Conservation (phyloP, 1,140 invertebrate genomes). For the Platyura marginata region DNA sequence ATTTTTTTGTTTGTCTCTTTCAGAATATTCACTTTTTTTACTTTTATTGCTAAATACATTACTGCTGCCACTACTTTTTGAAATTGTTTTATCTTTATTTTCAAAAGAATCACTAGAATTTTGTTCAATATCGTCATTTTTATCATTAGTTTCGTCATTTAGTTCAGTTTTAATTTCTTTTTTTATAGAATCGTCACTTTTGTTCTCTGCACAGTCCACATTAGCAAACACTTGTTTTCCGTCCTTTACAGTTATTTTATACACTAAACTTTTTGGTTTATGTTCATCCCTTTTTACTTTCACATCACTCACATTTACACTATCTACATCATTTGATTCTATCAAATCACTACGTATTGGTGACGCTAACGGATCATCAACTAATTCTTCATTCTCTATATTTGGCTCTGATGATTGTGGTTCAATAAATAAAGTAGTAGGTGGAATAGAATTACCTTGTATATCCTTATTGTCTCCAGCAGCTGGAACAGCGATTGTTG, state of each 20-base stretch:
- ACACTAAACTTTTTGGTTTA: constrained; percentile 19
- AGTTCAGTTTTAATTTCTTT: background rate
- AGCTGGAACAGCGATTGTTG: constrained; percentile 1
- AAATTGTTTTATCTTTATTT: no score
- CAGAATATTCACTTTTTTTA: no score
- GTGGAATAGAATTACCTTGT: no score
- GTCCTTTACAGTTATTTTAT: constrained; percentile 53
- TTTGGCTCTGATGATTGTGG: background rate
- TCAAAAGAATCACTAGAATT: no score
- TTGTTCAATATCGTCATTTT: no score
- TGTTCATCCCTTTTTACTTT: constrained; percentile 5
- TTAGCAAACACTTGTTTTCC: constrained; percentile 52
- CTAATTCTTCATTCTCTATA: constrained; percentile 1
- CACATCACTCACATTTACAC: no score
- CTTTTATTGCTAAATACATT: no score
- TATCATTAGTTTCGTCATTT: background rate
- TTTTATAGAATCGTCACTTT: background rate
- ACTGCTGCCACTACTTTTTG: no score
- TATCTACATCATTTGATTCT: constrained; percentile 5
- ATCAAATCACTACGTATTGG: background rate
- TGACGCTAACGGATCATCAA: constrained; percentile 1
- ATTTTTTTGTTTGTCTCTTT: no score
- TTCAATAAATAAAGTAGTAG: no score
- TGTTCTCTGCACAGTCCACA: constrained; percentile 22
- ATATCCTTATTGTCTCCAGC: background rate